Evolutionary conservation across 2,888 invertebrate species (phyloP).

Genomic region (Cyaniris semiargus): DNA sequence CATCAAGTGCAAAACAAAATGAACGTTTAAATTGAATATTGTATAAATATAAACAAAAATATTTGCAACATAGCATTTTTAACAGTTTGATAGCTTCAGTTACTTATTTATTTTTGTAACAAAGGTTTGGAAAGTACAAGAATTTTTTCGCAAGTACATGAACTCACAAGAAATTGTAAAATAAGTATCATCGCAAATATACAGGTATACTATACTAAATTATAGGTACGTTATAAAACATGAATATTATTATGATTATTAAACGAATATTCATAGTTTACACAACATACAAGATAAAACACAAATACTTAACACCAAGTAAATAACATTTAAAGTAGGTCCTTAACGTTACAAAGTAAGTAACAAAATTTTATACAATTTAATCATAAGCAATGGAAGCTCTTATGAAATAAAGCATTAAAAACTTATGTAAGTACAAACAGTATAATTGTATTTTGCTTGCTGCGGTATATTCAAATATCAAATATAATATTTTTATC

Average conservation of each 20-base stretch:
- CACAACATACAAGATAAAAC: slow-evolving; percentile 7
- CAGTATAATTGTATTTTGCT: neutral
- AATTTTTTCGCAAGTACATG: neutral
- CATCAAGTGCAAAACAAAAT: too few relatives aligned
- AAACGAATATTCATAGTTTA: slow-evolving; percentile 2
- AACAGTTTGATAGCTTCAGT: too few relatives aligned
- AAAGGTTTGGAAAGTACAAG: too few relatives aligned
- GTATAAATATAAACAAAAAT: neutral
- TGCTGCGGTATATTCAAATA: neutral
- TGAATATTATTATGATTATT: neutral
- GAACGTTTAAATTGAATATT: neutral
- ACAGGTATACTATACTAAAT: neutral
- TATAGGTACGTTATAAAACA: neutral
- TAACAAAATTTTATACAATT: slow-evolving; percentile 21
- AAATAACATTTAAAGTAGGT: slow-evolving; percentile 3
- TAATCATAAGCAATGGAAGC: slow-evolving; percentile 33
- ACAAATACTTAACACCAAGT: slow-evolving; percentile 15
- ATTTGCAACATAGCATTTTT: neutral
- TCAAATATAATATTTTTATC: neutral
- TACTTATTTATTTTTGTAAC: neutral
- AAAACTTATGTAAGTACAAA: slow-evolving; percentile 26
- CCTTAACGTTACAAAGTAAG: neutral
- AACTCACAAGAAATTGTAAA: neutral
- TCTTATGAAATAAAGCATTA: slow-evolving; percentile 25
- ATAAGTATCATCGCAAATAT: neutral